phyloP scores from a whole-genome alignment of 2,888 invertebrate species.

The Habrosyne pyritoides region DNA sequence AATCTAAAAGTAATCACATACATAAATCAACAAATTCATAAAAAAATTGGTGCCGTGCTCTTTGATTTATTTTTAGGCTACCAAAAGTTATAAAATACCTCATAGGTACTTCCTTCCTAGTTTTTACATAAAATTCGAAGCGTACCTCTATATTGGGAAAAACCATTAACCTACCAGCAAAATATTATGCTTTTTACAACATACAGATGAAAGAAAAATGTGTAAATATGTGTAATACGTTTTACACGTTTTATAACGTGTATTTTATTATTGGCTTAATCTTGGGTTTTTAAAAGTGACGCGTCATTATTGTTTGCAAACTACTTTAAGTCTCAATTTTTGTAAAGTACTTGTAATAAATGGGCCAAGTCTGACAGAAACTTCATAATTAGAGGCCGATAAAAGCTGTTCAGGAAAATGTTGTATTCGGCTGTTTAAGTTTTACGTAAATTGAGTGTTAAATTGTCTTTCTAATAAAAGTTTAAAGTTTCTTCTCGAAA shows the following conservation, averaged over 20 bases:
- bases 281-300: not conserved
- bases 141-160: too few relatives aligned
- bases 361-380: slow-evolving; percentile 16
- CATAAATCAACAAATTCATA: not conserved
- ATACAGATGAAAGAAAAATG: too few relatives aligned
- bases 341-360: slow-evolving; percentile 14
- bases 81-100: not conserved
- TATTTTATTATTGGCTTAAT: too few relatives aligned
- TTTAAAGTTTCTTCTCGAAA: too few relatives aligned
- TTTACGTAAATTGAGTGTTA: not conserved
- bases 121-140: too few relatives aligned
- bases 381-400: slow-evolving; percentile 17
- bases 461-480: too few relatives aligned
- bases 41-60: not conserved
- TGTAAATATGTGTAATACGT: too few relatives aligned
- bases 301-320: not conserved
- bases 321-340: slow-evolving; percentile 10
- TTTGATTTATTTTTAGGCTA: not conserved
- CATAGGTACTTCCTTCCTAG: too few relatives aligned
- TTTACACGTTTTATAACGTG: not conserved
- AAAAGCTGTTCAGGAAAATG: slow-evolving; percentile 1
- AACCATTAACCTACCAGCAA: too few relatives aligned
- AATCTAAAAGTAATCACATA: not conserved
- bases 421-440: slow-evolving; percentile 1
- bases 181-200: too few relatives aligned